A percentile compares a stretch with the other conserved stretches of the same genome.
Conservation (phyloP, 2,888 invertebrate genomes). For the Parasteatoda lunata region DNA sequence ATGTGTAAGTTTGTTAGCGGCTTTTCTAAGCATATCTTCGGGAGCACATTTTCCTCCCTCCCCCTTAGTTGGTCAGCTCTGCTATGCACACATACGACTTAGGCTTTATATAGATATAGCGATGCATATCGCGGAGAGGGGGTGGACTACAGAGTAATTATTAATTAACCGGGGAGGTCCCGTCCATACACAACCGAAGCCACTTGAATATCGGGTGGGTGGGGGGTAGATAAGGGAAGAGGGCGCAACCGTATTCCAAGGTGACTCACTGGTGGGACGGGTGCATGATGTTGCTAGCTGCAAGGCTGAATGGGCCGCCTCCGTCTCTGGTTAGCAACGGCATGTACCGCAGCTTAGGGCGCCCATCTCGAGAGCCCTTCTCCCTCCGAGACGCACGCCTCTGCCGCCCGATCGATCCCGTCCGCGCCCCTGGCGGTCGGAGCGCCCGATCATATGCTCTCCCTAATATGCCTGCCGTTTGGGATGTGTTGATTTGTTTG, state of each 20-base stretch:
- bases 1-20: slow-evolving; percentile 46
- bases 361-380: slow-evolving; percentile 56
- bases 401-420: slow-evolving; percentile 37
- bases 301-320: slow-evolving; percentile 63
- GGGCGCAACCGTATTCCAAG: slow-evolving; percentile 30
- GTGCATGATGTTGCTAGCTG: slow-evolving; percentile 68
- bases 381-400: slow-evolving; percentile 41
- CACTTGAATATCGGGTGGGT: slow-evolving; percentile 44
- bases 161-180: slow-evolving; percentile 61
- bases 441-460: slow-evolving; percentile 13
- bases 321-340: slow-evolving; percentile 66
- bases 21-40: not conserved
- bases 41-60: not conserved
- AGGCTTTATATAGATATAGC: not conserved
- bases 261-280: slow-evolving; percentile 54
- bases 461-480: slow-evolving; percentile 1
- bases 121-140: slow-evolving; percentile 18
- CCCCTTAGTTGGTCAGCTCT: slow-evolving; percentile 39
- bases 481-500: slow-evolving; percentile 42
- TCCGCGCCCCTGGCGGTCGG: slow-evolving; percentile 19
- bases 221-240: slow-evolving; percentile 34
- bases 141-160: slow-evolving; percentile 51
- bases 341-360: slow-evolving; percentile 68
- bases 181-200: slow-evolving; percentile 48
- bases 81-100: not conserved